Evolutionary conservation across 2,113 vertebrate species (phyloP), one percentile per base, ranked within the genome.

Genomic region (Sisor rabdophorus): DNA sequence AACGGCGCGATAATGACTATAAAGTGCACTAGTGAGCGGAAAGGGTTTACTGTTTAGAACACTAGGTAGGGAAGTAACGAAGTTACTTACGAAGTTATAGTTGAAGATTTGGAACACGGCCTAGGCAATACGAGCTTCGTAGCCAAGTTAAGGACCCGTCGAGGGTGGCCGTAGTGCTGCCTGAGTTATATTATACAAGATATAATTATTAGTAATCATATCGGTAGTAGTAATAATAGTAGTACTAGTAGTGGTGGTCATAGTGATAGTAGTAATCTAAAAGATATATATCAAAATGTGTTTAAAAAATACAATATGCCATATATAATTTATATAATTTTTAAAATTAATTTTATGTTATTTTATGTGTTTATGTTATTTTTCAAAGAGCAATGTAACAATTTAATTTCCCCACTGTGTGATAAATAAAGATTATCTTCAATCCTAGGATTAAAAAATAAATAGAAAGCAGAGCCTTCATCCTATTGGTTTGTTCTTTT

Each of bases 141-240:
- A 80, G 85, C 75, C 81, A 88, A 20, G 84, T 84, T 80, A 10
- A 92, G 85, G 90, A 89, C 91, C 86, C 2, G 0, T 17, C 30
- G 69, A 76, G 72, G 70, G 54, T 52, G 47, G 15, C 86, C 4
- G 12, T 1, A 13, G 1, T 30, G 56, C 2, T 77, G 91, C 91
- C 90, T 87, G 89, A 82, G 15, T 11, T 15, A 79, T 80, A 81
- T 63, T 19, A 6, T 30, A n/a, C 3, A 63, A 44, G 10, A 1
- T 44, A 44, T 44, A 8, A 44, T 44, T 44, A 44, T 32, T 32
- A 60, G 8, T 60, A 36, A 3, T 36, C 2, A 6, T 17, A 65
- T 0, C 26, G 22, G 11, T 44, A 16, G 0, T 59, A 59, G 0
- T 30, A 30, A 1, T 40, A 32, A 4, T 61, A 64, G 1, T 50